Evolutionary conservation across 2,113 vertebrate genomes (phyloP).

Genomic region (Dissostichus mawsoni): DNA sequence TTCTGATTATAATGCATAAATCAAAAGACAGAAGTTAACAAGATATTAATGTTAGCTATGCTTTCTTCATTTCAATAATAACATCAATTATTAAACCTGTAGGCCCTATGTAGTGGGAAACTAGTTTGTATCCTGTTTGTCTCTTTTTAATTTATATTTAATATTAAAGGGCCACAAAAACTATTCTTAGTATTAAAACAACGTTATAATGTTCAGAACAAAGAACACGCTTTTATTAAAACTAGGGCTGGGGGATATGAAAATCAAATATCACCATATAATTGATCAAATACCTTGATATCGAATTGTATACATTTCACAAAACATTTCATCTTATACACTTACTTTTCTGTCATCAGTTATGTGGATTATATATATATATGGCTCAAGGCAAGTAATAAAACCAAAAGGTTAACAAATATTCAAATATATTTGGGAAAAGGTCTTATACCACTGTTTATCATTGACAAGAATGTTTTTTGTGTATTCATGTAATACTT

Average conservation of each 20-base stretch:
- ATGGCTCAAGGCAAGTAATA: too few species aligned
- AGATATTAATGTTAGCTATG: not conserved
- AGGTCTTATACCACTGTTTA: not conserved
- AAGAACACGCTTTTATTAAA: not conserved
- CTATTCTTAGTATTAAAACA: not conserved
- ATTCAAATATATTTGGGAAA: not conserved
- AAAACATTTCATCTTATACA: too few species aligned
- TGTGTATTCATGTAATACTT: not conserved
- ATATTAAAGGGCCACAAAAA: not conserved
- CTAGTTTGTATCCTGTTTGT: not conserved
- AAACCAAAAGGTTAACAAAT: conserved; percentile 4
- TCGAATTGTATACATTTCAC: too few species aligned
- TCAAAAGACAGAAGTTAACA: not conserved
- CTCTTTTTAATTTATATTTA: accelerated
- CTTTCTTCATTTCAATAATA: too few species aligned
- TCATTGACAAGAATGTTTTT: not conserved
- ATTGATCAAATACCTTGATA: too few species aligned
- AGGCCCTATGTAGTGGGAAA: not conserved
- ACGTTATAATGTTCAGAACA: not conserved
- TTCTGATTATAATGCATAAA: not conserved
- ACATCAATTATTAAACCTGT: not conserved
- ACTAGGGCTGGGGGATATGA: too few species aligned
- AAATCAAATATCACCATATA: too few species aligned
- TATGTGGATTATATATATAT: too few species aligned
- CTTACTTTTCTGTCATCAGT: too few species aligned